Conservation (phyloP, 2,113 vertebrate species). For the Pterocles gutturalis region DNA sequence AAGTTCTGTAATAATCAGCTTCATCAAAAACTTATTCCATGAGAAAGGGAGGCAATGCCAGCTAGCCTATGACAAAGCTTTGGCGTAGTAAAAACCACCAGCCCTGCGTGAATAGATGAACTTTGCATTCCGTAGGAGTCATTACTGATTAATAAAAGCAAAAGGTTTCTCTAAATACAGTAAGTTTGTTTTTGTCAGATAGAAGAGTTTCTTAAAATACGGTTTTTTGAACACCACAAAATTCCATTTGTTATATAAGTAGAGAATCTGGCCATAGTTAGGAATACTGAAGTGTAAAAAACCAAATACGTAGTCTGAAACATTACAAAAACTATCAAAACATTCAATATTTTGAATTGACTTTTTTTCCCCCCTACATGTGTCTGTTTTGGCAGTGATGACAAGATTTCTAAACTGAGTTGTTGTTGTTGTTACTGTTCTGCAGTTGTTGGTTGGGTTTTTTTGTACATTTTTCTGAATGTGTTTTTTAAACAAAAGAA, state of each 20-base stretch:
- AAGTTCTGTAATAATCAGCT: background rate
- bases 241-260: conserved; percentile 67
- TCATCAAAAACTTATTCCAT: background rate
- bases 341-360: conserved; percentile 73
- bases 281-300: conserved; percentile 70
- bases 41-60: conserved; percentile 59
- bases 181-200: conserved; percentile 57
- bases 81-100: conserved; percentile 42
- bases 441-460: conserved; percentile 54
- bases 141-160: conserved; percentile 50
- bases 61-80: conserved; percentile 46
- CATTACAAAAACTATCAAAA: conserved; percentile 81
- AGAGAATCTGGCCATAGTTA: conserved; percentile 74
- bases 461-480: conserved; percentile 72
- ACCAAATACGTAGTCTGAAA: conserved; percentile 55
- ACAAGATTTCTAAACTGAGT: conserved; percentile 65
- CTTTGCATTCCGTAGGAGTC: conserved; percentile 54
- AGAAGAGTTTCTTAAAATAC: conserved; percentile 75
- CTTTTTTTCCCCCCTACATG: conserved; percentile 18
- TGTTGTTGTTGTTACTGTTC: conserved; percentile 20
- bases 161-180: conserved; percentile 65
- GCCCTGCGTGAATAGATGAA: conserved; percentile 65
- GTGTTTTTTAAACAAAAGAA: conserved; percentile 83
- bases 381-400: conserved; percentile 76
- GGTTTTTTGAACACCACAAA: conserved; percentile 47